A percentile compares a stretch with the other conserved stretches of the same genome.
Evolutionary conservation across 2,888 invertebrate genomes (phyloP).

Genomic region (Aphrophora alni): DNA sequence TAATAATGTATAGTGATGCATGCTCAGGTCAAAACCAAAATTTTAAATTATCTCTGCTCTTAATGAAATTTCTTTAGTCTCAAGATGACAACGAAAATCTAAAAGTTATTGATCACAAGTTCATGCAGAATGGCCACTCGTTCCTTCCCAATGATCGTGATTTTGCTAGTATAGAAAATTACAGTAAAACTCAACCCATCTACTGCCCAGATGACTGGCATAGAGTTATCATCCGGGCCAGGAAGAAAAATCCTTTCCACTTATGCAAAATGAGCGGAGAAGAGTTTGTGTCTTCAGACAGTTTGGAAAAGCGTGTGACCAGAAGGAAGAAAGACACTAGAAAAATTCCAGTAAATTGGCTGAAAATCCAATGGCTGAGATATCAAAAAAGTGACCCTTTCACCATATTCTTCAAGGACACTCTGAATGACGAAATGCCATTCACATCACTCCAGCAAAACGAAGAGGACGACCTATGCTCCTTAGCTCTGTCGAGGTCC

Average conservation of each 20-base stretch:
- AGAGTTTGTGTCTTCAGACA: constrained; percentile 15
- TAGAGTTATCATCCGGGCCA: constrained; percentile 3
- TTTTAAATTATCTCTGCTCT: neutral
- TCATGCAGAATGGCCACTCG: neutral
- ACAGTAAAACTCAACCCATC: constrained; percentile 3
- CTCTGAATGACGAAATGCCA: constrained; percentile 15
- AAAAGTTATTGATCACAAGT: constrained; percentile 12
- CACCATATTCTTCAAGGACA: constrained; percentile 11
- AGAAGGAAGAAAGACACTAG: neutral
- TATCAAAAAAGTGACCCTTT: constrained; percentile 1
- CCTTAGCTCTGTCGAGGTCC: neutral
- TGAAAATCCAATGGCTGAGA: constrained; percentile 13
- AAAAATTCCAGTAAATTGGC: constrained; percentile 9
- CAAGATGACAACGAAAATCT: neutral
- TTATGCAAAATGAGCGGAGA: neutral
- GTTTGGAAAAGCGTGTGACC: constrained; percentile 13
- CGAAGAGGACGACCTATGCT: constrained; percentile 6
- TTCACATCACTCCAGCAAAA: constrained; percentile 13
- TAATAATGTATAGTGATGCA: neutral
- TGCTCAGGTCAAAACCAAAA: neutral
- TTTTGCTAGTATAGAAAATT: neutral
- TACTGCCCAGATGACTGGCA: constrained; percentile 21
- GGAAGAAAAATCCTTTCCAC: constrained; percentile 21
- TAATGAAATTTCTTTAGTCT: neutral
- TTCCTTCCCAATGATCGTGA: constrained; percentile 1